Conservation (phyloP, 2,888 invertebrate genomes). For the Neoascia interrupta region DNA sequence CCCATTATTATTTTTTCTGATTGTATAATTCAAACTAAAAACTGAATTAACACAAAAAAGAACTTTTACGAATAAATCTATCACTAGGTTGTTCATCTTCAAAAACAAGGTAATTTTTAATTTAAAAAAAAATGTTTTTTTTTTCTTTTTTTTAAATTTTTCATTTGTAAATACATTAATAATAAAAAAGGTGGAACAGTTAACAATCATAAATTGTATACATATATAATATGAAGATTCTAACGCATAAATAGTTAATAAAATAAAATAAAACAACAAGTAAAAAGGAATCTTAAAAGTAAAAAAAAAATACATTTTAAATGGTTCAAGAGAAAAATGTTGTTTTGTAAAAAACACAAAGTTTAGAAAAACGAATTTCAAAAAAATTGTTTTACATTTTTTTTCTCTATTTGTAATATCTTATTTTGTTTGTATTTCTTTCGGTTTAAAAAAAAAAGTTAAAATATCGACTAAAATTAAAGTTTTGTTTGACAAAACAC, state of each 20-base stretch:
- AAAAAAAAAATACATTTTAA: constrained; percentile 50
- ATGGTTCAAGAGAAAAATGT: constrained; percentile 48
- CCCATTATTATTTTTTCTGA: constrained; percentile 34
- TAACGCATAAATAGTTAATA: constrained; percentile 68
- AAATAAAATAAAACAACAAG: constrained; percentile 65
- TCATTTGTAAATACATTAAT: constrained; percentile 78
- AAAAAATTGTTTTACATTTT: constrained; percentile 50
- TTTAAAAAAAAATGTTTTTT: constrained; percentile 8
- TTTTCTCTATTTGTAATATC: constrained; percentile 49
- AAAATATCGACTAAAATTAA: constrained; percentile 81
- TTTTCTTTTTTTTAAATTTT: constrained; percentile 69
- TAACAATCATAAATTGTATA: constrained; percentile 73
- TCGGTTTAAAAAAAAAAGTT: constrained; percentile 76
- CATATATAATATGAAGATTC: constrained; percentile 72
- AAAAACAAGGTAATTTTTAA: too few relatives aligned
- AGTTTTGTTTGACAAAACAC: constrained; percentile 72
- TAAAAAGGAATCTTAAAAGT: constrained; percentile 44
- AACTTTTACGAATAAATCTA: constrained; percentile 47
- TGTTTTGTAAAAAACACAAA: constrained; percentile 57
- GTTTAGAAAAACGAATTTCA: constrained; percentile 50
- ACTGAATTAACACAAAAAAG: constrained; percentile 41
- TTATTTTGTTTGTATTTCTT: constrained; percentile 42
- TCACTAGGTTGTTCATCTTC: constrained; percentile 50
- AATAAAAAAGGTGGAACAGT: constrained; percentile 78
- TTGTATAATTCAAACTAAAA: constrained; percentile 43